Evolutionary conservation across 2,797 vertebrate species (phyloP).

Genomic region (Psittacula echo): DNA sequence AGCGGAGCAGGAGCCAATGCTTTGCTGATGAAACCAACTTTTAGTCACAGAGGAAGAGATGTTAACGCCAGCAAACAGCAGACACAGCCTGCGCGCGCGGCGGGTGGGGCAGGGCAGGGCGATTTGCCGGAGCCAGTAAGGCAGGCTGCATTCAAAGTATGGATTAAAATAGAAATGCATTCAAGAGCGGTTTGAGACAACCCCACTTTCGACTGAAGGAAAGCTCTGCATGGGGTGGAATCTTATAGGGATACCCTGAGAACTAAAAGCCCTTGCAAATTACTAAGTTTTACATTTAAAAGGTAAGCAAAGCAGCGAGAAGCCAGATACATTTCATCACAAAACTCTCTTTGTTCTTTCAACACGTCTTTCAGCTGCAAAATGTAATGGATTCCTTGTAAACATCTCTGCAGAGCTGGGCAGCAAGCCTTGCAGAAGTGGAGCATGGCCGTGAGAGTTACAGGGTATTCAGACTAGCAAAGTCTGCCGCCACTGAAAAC

Average conservation of each 20-base stretch:
- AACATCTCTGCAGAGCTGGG: conserved; percentile 3
- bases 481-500: not conserved
- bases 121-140: conserved; percentile 20
- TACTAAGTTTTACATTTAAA: conserved; percentile 58
- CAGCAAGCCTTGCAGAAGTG: not conserved
- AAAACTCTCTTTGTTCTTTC: conserved; percentile 62
- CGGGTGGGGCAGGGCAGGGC: conserved; percentile 35
- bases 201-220: not conserved
- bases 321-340: conserved; percentile 53
- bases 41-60: not conserved
- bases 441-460: not conserved
- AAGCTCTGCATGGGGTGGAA: not conserved
- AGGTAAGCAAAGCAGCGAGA: conserved; percentile 63
- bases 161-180: conserved; percentile 58
- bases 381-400: conserved; percentile 32
- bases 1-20: not conserved
- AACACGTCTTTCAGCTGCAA: conserved; percentile 7
- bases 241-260: conserved; percentile 40
- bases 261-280: conserved; percentile 54
- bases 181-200: conserved; percentile 26
- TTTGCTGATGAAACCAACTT: not conserved
- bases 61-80: not conserved
- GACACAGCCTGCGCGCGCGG: not conserved
- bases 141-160: conserved; percentile 37
- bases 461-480: fast-evolving